Conservation (phyloP, 2,888 invertebrate species). For the Vesta saturnalis region DNA sequence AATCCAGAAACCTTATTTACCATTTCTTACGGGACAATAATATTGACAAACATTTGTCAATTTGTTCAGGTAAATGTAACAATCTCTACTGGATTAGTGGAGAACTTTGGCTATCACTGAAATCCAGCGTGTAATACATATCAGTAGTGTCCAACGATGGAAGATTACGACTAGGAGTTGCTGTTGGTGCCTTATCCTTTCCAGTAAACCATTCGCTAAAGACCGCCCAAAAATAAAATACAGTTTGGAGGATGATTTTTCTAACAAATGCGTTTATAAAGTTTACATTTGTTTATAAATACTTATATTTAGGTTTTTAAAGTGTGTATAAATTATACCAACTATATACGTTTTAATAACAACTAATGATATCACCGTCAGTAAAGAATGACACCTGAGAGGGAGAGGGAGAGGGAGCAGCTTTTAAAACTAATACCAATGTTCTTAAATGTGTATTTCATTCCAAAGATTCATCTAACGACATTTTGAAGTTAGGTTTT, state of each 20-base stretch:
- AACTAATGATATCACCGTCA: too few species aligned
- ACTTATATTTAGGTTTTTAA: too few species aligned
- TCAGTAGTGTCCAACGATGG: conserved; percentile 74
- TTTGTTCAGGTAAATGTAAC: not conserved
- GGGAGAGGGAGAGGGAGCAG: too few species aligned
- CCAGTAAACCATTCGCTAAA: conserved; percentile 52
- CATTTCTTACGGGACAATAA: not conserved
- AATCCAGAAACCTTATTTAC: not conserved
- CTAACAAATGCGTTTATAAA: too few species aligned
- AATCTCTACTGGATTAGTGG: conserved; percentile 73
- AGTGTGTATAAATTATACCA: too few species aligned
- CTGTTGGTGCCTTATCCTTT: conserved; percentile 55
- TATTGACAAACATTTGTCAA: not conserved
- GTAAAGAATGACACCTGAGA: too few species aligned
- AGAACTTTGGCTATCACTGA: conserved; percentile 79
- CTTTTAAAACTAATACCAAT: too few species aligned
- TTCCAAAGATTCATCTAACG: too few species aligned
- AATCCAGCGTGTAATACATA: conserved; percentile 82
- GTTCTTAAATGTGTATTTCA: too few species aligned
- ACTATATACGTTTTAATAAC: too few species aligned
- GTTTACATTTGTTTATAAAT: too few species aligned
- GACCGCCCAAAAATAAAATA: conserved; percentile 3
- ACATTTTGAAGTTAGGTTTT: too few species aligned
- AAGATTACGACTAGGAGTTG: conserved; percentile 65
- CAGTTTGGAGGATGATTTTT: not conserved